These are phyloP conservation scores for Meloidogyne floridensis DNA, from an alignment of 1,140 invertebrate species.

Conservation along the genomic window DNA sequence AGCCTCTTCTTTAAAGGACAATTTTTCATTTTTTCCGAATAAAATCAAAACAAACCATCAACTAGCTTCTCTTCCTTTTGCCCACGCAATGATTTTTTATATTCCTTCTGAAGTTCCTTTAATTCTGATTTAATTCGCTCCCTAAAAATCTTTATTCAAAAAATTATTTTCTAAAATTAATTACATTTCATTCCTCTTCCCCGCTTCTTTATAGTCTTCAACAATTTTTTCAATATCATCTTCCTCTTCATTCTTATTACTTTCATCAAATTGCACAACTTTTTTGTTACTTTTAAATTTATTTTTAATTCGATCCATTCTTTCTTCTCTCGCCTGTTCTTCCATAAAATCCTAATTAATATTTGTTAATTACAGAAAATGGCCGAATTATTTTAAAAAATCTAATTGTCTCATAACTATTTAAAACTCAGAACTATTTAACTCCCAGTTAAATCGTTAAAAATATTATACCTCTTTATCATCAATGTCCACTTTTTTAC, in stretches of 20 bases:
- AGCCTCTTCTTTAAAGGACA: conserved; percentile 63
- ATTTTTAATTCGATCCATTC: conserved; percentile 40
- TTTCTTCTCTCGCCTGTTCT: conserved; percentile 37
- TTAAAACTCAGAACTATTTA: no score
- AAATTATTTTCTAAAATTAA: conserved; percentile 9
- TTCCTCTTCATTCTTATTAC: conserved; percentile 39
- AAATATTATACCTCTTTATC: conserved; percentile 29
- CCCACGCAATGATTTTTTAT: conserved; percentile 56
- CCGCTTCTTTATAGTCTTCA: conserved; percentile 45
- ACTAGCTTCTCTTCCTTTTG: conserved; percentile 50
- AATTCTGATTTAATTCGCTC: conserved; percentile 52
- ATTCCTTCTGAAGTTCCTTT: conserved; percentile 59
- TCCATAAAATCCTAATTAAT: background rate
- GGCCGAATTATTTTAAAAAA: no score
- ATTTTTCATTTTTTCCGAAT: background rate
- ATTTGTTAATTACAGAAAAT: background rate
- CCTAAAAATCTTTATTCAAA: conserved; percentile 40
- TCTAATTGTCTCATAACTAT: no score
- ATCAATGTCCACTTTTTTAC: conserved; percentile 17
- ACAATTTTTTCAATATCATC: conserved; percentile 46
- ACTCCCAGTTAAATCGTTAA: background rate
- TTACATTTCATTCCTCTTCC: conserved; percentile 44
- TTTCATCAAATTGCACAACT: conserved; percentile 28
- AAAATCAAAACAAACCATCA: conserved; percentile 24
- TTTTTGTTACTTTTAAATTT: conserved; percentile 44